These are phyloP conservation scores for Megalurothrips usitatus DNA, from an alignment of 2,888 invertebrate species.

Conservation along the genomic window DNA sequence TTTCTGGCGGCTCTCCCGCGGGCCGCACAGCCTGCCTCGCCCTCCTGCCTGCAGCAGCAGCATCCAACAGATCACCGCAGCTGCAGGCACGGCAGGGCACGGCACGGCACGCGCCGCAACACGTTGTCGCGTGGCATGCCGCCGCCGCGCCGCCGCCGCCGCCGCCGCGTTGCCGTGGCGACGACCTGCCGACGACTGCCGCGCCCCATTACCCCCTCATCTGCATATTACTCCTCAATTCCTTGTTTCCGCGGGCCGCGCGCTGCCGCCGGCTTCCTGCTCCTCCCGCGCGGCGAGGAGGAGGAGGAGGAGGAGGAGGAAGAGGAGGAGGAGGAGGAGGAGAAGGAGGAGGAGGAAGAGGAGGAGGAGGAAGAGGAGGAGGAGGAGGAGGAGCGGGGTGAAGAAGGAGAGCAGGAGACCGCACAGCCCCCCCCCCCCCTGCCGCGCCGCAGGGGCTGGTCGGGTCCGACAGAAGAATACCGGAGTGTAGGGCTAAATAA, in stretches of 20 bases:
- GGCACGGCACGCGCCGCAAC: neutral
- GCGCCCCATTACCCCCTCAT: conserved; percentile 11
- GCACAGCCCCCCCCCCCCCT: too few species aligned
- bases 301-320: neutral
- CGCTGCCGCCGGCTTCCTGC: neutral
- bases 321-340: neutral
- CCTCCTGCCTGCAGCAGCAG: too few species aligned
- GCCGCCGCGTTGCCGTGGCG: neutral
- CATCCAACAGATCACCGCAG: too few species aligned
- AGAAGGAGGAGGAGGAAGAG: neutral
- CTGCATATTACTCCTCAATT: conserved; percentile 11
- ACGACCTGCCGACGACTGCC: neutral
- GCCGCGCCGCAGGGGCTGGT: neutral
- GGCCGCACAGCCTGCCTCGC: too few species aligned
- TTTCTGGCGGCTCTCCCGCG: too few species aligned
- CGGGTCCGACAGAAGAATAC: neutral
- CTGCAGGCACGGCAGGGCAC: neutral
- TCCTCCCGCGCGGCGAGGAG: neutral
- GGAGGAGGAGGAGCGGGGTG: neutral
- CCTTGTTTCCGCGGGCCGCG: neutral
- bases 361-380: neutral
- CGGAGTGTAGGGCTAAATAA: neutral
- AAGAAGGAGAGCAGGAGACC: neutral
- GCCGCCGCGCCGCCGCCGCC: neutral
- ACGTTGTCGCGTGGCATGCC: neutral